Conservation (phyloP, 2,888 invertebrate genomes). For the Empis livida region DNA sequence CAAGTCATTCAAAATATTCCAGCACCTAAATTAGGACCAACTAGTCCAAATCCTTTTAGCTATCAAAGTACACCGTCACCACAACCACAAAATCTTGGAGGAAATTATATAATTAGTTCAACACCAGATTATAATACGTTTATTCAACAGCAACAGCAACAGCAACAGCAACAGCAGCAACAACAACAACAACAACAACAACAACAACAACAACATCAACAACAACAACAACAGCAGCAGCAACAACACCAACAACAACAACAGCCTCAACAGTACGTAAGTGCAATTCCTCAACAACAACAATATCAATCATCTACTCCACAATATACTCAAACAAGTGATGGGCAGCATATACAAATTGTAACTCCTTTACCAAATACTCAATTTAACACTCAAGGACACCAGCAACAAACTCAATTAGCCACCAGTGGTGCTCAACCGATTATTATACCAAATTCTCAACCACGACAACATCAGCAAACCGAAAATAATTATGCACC, state of each 20-base stretch:
- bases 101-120: neutral
- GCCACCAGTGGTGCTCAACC: slow-evolving; percentile 17
- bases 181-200: slow-evolving; percentile 12
- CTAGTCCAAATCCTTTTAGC: slow-evolving; percentile 8
- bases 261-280: slow-evolving; percentile 13
- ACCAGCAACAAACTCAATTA: slow-evolving; percentile 12
- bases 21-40: slow-evolving; percentile 29
- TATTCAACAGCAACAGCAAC: neutral
- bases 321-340: slow-evolving; percentile 28
- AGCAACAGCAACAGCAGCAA: neutral
- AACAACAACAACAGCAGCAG: neutral
- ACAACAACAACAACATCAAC: slow-evolving; percentile 11
- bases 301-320: slow-evolving; percentile 18
- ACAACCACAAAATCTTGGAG: neutral
- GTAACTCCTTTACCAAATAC: slow-evolving; percentile 30
- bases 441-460: slow-evolving; percentile 20
- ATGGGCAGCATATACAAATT: slow-evolving; percentile 32
- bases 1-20: slow-evolving; percentile 33
- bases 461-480: slow-evolving; percentile 27
- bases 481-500: neutral
- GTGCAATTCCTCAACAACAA: neutral
- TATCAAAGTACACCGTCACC: slow-evolving; percentile 6
- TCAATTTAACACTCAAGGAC: slow-evolving; percentile 20
- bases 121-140: neutral
- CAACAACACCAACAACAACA: neutral